Evolutionary conservation across 2,797 vertebrate genomes (phyloP).

Genomic region (Sylvia borin): DNA sequence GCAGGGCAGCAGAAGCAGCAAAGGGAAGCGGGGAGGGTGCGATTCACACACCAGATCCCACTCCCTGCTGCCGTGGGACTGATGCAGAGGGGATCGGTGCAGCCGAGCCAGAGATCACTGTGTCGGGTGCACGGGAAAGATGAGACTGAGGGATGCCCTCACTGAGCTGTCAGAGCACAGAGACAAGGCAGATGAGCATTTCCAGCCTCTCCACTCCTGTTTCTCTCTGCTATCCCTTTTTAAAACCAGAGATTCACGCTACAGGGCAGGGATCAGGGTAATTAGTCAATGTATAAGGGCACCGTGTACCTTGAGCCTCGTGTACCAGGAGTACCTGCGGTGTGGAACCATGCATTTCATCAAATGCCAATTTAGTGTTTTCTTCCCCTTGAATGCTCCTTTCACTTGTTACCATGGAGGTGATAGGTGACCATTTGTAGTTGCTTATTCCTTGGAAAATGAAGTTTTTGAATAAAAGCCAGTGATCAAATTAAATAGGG

Average conservation of each 20-base stretch:
- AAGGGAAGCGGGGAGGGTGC: background rate
- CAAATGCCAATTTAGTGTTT: background rate
- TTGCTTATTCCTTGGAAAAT: constrained; percentile 65
- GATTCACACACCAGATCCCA: background rate
- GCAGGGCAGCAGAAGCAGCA: background rate
- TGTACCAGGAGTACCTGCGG: accelerated
- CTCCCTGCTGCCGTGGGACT: background rate
- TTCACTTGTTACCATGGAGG: constrained; percentile 35
- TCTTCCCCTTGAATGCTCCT: constrained; percentile 27
- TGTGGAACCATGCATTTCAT: background rate
- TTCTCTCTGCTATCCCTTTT: background rate
- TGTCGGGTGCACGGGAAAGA: accelerated
- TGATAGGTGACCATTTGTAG: constrained; percentile 58
- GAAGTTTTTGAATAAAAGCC: constrained; percentile 78
- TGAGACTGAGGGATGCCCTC: background rate
- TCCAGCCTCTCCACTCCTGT: background rate
- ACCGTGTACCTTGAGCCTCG: accelerated
- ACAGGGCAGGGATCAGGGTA: accelerated
- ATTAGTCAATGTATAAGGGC: background rate
- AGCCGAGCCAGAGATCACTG: accelerated
- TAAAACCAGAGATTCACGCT: background rate
- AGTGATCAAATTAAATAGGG: constrained; percentile 73
- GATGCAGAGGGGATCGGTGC: accelerated
- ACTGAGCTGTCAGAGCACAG: background rate
- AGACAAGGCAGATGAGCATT: background rate